A percentile compares a stretch with the other conserved stretches of the same genome.
These are phyloP conservation scores for Chrysina gloriosa DNA, from an alignment of 2,888 invertebrate species.

Conservation along the genomic window DNA sequence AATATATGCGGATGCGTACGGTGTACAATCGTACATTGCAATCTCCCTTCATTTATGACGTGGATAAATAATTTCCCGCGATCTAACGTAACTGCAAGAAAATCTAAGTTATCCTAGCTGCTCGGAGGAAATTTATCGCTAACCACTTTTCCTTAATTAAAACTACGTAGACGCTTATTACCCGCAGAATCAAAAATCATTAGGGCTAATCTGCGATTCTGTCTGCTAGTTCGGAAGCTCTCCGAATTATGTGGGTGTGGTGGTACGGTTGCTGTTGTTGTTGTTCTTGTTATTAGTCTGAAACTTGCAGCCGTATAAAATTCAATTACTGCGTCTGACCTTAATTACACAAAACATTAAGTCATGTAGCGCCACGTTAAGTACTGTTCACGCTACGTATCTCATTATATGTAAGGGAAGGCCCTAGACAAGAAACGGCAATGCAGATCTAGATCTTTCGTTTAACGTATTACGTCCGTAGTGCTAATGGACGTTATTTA, in stretches of 20 bases:
- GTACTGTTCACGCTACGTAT: not conserved
- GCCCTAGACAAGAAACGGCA: slow-evolving; percentile 1
- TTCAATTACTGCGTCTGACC: slow-evolving; percentile 24
- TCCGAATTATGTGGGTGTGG: not conserved
- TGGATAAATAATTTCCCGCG: not conserved
- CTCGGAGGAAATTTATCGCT: not conserved
- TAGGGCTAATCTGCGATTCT: not conserved
- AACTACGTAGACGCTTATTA: not conserved
- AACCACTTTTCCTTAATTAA: not conserved
- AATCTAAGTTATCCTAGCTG: not conserved
- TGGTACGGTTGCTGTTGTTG: too few species aligned
- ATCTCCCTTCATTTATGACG: slow-evolving; percentile 6
- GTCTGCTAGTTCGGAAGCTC: not conserved
- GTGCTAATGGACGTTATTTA: not conserved
- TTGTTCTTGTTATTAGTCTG: slow-evolving; percentile 2
- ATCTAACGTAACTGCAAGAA: not conserved
- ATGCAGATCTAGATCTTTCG: not conserved
- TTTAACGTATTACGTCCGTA: not conserved
- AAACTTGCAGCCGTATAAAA: slow-evolving; percentile 8
- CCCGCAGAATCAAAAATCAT: not conserved
- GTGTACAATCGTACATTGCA: not conserved
- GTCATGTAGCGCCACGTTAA: slow-evolving; percentile 9
- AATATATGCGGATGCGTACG: slow-evolving; percentile 2
- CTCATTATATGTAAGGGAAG: not conserved
- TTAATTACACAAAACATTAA: slow-evolving; percentile 24